These are phyloP conservation scores for Spermophilus dauricus DNA, from an alignment of 2,113 vertebrate species.

Conservation along the genomic window DNA sequence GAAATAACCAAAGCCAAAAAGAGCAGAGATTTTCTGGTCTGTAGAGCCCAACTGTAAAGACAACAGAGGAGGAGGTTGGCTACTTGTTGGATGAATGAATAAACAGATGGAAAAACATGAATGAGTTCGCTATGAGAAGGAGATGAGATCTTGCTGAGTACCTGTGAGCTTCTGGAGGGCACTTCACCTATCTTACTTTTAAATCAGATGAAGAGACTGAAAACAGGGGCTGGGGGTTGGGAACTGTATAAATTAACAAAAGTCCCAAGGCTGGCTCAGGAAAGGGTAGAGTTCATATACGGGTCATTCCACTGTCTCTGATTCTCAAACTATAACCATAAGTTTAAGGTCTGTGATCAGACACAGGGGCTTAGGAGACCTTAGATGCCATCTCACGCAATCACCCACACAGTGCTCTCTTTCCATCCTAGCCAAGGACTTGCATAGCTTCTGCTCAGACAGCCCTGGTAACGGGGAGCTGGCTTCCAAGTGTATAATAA, in stretches of 20 bases:
- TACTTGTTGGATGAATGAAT: neutral
- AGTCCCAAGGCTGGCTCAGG: neutral
- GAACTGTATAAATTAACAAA: too few species aligned
- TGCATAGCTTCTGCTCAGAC: neutral
- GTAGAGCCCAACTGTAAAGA: neutral
- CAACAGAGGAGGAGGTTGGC: neutral
- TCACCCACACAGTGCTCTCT: neutral
- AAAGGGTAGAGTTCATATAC: neutral
- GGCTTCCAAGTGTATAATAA: neutral
- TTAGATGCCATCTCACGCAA: neutral
- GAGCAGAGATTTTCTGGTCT: neutral
- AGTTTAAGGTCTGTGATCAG: neutral
- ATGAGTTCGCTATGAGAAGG: neutral
- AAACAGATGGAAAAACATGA: neutral
- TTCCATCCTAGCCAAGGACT: neutral
- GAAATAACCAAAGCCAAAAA: neutral
- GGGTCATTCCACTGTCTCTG: neutral
- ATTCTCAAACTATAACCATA: slow-evolving; percentile 13
- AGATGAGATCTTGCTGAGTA: neutral
- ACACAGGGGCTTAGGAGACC: neutral
- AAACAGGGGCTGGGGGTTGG: fast-evolving
- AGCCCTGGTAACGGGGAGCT: neutral
- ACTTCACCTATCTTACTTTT: neutral
- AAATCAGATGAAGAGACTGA: neutral
- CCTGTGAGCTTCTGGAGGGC: too few species aligned